These are phyloP conservation scores for Salvelinus fontinalis DNA, from an alignment of 2,113 vertebrate species.

Conservation along the genomic window DNA sequence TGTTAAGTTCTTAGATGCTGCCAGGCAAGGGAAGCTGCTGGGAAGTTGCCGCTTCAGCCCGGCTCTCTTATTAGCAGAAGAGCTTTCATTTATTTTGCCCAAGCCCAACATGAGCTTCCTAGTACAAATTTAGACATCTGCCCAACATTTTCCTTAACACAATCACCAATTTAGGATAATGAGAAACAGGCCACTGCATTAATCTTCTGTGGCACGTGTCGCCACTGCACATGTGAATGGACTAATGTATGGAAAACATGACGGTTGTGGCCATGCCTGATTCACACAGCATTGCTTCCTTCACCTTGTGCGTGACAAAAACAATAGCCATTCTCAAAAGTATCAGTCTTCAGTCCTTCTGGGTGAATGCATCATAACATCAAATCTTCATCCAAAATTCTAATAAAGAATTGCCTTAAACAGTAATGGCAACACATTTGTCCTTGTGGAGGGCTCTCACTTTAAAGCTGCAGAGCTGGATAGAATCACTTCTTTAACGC, in stretches of 20 bases:
- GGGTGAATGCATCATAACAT: background rate
- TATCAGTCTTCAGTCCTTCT: background rate
- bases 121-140: conserved; percentile 39
- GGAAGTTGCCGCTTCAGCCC: conserved; percentile 11
- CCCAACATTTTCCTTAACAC: conserved; percentile 37
- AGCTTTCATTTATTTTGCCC: conserved; percentile 30
- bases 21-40: conserved; percentile 35
- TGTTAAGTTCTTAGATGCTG: background rate
- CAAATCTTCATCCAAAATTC: too few species aligned
- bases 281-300: background rate
- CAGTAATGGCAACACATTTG: background rate
- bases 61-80: conserved; percentile 32
- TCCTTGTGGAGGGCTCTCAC: background rate
- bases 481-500: background rate
- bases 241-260: conserved; percentile 24
- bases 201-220: conserved; percentile 22
- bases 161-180: conserved; percentile 49
- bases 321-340: background rate
- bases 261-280: background rate
- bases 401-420: background rate
- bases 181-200: conserved; percentile 44
- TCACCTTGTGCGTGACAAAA: background rate
- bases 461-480: too few species aligned
- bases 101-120: conserved; percentile 29
- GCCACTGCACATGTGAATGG: conserved; percentile 28